Evolutionary conservation across 2,113 vertebrate species (phyloP), one percentile per base, ranked within the genome.

Genomic region (Harpagus bidentatus): DNA sequence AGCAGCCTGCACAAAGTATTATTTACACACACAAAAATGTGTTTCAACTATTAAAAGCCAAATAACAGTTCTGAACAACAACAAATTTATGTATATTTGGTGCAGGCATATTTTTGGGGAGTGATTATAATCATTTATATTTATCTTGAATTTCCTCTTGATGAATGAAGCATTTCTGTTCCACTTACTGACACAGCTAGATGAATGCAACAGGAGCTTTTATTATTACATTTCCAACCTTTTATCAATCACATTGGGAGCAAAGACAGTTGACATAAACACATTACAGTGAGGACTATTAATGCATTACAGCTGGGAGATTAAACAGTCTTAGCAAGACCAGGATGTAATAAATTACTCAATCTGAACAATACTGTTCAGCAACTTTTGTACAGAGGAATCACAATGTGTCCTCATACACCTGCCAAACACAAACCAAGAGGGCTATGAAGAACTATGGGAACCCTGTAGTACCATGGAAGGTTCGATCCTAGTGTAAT

Each of bases 91-190:
- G 93, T 85, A 93, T 93, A 94, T 96, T 94, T 94, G 71, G 85
- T 96, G 92, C 53, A 88, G 92, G 92, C 87, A 84, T 88, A 92
- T 93, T 93, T 93, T 95, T 92, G 5, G 77, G 70, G 82, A 94
- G 71, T 47, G 79, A 97, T 96, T 96, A 96, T 83, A 95, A 96
- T 96, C 1, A 93, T 96, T 95, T 95, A 85, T 87, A 91, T 97
- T 94, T 97, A 84, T 97, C 96, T 86, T 95, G 94, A 94, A 95
- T 97, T 97, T 96, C 90, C 78, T 79, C 77, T 78, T 94, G 89
- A 96, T 86, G 90, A 96, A 97, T 73, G 78, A 96, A 83, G 53
- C 62, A 86, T 88, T 97, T 90, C 86, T 86, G 55, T 55, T 84
- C 74, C 59, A 43, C 73, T 94, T 92, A 88, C 4, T 76, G 45